Evolutionary conservation across 2,797 vertebrate genomes (phyloP), one percentile per base, ranked within the genome.

Genomic region (Pterois miles): DNA sequence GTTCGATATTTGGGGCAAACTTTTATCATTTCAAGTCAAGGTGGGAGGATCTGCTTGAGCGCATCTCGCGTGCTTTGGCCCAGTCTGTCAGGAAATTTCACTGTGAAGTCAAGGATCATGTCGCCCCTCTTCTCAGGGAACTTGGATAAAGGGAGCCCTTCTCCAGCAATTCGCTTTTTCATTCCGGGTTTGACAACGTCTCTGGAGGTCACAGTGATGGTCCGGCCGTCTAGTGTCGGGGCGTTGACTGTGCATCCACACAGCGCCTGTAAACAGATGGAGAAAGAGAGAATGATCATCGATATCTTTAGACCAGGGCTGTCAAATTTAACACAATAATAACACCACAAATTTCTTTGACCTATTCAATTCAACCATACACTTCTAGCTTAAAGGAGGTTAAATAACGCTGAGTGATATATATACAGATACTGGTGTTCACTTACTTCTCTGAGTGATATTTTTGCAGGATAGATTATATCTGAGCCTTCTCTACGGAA

Each of bases 401-500:
- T 40, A 40, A 40, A 16, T 40, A 40, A 40, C 38, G 38, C 38
- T 40, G 50, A 58, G 9, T 16, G 12, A 36, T n/a, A 10, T 18
- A 10, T 18, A 4, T 31, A 43, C 14, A 27, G 11, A 36, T 5
- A 22, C 60, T n/a, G 10, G 43, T 4, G n/a, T 43, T 83, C 67
- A 90, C 96, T 94, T 93, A 98, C 98, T 88, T 99, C 97, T 46
- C 94, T 92, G 46, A 99, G 97, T 74, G 96, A 96, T 92, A 99
- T 96, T 81, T 94, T 96, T 7, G 96, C 95, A 1, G 96, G 95
- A 86, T 96, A 99, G 63, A 99, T 82, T 10, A 99, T 95, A 74
- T 99, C 97, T 0, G 98, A 98, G 8, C 97, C 98, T 11, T 99
- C 98, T 82, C 98, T 96, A 88, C 95, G 96, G 93, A 98, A 99